phyloP scores from a whole-genome alignment of 2,113 vertebrate genomes.

The Willisornis vidua region DNA sequence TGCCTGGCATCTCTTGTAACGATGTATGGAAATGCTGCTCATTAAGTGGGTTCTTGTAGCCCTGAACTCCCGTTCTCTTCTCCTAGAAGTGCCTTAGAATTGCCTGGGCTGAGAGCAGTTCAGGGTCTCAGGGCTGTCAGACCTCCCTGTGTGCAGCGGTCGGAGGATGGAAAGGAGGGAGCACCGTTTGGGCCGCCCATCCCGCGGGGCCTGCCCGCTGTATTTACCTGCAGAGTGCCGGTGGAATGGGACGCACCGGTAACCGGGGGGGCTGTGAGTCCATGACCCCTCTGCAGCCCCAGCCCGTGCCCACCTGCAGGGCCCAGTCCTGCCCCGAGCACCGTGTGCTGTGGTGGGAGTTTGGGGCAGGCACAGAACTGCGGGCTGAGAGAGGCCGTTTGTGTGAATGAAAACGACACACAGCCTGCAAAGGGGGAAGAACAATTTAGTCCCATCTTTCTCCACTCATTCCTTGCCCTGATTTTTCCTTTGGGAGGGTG shows the following conservation, averaged over 20 bases:
- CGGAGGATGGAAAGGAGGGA: neutral
- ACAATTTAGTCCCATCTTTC: neutral
- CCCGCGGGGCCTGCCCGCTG: neutral
- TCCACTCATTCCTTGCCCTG: constrained; percentile 1
- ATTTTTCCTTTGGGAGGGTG: constrained; percentile 48
- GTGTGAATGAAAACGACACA: neutral
- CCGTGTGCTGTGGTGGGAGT: neutral
- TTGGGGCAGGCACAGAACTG: neutral
- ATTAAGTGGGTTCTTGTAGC: neutral
- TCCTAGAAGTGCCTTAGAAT: neutral
- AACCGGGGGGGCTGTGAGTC: neutral
- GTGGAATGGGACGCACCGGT: neutral
- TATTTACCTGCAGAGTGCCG: neutral
- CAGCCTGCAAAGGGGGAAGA: neutral
- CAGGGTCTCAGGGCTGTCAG: neutral
- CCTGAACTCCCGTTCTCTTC: neutral
- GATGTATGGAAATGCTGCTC: neutral
- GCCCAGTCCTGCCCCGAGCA: fast-evolving
- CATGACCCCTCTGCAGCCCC: neutral
- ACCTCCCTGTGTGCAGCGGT: neutral
- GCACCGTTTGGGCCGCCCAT: neutral
- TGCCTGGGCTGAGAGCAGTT: neutral
- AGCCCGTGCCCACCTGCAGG: neutral
- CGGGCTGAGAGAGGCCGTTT: neutral
- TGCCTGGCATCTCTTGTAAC: neutral